A percentile compares a stretch with the other conserved stretches of the same genome.
Evolutionary conservation across 2,797 vertebrate species (phyloP).

Genomic region (Coluber constrictor): DNA sequence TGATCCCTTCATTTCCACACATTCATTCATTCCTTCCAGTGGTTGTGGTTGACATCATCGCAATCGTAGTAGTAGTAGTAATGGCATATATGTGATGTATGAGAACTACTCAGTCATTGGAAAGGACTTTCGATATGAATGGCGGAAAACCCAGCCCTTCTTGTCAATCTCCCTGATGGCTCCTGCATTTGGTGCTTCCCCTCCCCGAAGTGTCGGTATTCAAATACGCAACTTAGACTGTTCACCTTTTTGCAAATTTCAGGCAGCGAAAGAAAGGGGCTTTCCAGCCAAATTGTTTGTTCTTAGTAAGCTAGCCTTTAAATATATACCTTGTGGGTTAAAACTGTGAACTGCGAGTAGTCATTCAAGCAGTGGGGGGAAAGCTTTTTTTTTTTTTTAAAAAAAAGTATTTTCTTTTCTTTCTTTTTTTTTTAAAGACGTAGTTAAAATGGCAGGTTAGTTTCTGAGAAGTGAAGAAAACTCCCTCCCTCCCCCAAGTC

Average conservation of each 20-base stretch:
- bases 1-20: not conserved
- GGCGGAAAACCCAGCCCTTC: not conserved
- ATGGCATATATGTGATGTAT: not conserved
- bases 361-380: not conserved
- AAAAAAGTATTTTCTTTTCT: not conserved
- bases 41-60: not conserved
- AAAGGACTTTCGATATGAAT: constrained; percentile 2
- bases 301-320: constrained; percentile 64
- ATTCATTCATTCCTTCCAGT: not conserved
- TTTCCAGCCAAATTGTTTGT: constrained; percentile 62
- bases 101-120: constrained; percentile 5
- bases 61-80: not conserved
- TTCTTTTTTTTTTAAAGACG: not conserved
- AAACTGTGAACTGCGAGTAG: constrained; percentile 50
- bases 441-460: constrained; percentile 30
- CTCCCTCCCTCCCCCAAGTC: constrained; percentile 12
- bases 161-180: not conserved
- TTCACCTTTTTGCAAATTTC: not conserved
- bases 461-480: constrained; percentile 51
- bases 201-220: constrained; percentile 50
- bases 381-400: constrained; percentile 27
- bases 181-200: constrained; percentile 57
- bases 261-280: constrained; percentile 48
- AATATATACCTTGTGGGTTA: constrained; percentile 48
- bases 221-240: constrained; percentile 52